Percentiles rank a stretch among this genome's conserved stretches.
These are phyloP conservation scores for Smithornis capensis DNA, from an alignment of 2,113 vertebrate genomes.

Conservation along the genomic window DNA sequence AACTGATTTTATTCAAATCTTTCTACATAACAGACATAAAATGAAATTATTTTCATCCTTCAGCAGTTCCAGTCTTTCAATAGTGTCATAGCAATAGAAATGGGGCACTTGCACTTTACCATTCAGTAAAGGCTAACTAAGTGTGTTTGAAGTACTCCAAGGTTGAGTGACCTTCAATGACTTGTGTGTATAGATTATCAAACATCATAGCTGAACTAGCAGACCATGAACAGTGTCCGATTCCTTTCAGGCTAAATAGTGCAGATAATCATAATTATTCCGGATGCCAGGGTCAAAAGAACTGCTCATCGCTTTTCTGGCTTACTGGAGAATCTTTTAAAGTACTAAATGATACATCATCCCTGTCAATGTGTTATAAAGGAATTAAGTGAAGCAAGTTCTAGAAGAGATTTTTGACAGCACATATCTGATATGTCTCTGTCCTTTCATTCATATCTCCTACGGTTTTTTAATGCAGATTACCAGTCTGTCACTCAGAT, in stretches of 20 bases:
- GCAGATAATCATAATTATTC: conserved; percentile 77
- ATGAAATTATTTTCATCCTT: conserved; percentile 53
- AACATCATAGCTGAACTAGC: conserved; percentile 71
- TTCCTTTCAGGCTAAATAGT: conserved; percentile 75
- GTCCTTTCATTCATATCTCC: conserved; percentile 52
- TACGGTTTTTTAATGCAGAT: conserved; percentile 17
- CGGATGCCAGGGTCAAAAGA: conserved; percentile 69
- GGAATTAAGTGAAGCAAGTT: conserved; percentile 74
- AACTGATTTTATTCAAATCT: conserved; percentile 36
- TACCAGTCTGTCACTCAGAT: conserved; percentile 25
- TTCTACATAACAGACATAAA: conserved; percentile 43
- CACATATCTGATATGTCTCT: conserved; percentile 48
- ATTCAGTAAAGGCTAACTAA: conserved; percentile 64
- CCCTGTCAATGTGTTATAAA: conserved; percentile 67
- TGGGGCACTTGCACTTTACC: conserved; percentile 18
- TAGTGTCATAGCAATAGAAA: conserved; percentile 22
- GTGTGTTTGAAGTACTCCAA: conserved; percentile 56
- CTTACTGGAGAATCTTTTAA: conserved; percentile 71
- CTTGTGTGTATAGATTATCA: conserved; percentile 71
- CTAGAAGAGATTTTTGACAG: conserved; percentile 68
- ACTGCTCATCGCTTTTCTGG: conserved; percentile 61
- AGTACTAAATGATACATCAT: conserved; percentile 74
- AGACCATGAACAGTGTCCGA: conserved; percentile 63
- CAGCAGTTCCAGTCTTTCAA: conserved; percentile 10
- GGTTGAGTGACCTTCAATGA: conserved; percentile 69